Evolutionary conservation across 2,113 vertebrate genomes (phyloP).

Genomic region (Pollachius pollachius): DNA sequence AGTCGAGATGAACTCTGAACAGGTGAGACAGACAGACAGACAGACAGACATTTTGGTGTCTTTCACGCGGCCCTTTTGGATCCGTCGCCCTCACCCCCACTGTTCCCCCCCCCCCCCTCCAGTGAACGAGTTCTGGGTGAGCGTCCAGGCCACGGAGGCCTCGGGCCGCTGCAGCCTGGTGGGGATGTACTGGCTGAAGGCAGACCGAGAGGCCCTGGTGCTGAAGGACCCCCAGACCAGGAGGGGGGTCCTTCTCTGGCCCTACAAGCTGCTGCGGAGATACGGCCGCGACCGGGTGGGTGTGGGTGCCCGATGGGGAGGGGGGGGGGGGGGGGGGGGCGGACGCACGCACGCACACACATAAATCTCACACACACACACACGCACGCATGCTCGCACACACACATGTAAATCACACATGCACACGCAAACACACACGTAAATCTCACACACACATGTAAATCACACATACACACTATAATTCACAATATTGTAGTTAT

Average conservation of each 20-base stretch:
- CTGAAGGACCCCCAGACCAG: slow-evolving; percentile 81
- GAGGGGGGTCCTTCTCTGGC: slow-evolving; percentile 81
- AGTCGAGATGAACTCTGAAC: too few species aligned
- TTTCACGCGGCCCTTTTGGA: too few species aligned
- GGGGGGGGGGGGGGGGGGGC: not conserved
- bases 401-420: too few species aligned
- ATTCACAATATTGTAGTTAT: too few species aligned
- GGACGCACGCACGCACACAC: not conserved
- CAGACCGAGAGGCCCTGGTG: slow-evolving; percentile 77
- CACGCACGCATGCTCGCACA: too few species aligned
- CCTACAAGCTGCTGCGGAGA: slow-evolving; percentile 91
- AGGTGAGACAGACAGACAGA: not conserved
- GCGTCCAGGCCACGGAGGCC: slow-evolving; percentile 85
- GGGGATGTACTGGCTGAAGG: slow-evolving; percentile 84
- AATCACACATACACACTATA: too few species aligned
- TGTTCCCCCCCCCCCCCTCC: slow-evolving; percentile 19
- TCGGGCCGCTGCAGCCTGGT: slow-evolving; percentile 85
- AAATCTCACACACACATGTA: too few species aligned
- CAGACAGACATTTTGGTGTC: too few species aligned
- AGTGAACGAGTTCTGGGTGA: slow-evolving; percentile 93
- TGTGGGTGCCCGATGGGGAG: too few species aligned
- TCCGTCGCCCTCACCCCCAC: not conserved
- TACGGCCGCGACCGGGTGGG: slow-evolving; percentile 93
- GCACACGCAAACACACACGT: too few species aligned
- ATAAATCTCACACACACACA: too few species aligned